Conservation (phyloP, 2,797 vertebrate species). For the Aythya fuligula region DNA sequence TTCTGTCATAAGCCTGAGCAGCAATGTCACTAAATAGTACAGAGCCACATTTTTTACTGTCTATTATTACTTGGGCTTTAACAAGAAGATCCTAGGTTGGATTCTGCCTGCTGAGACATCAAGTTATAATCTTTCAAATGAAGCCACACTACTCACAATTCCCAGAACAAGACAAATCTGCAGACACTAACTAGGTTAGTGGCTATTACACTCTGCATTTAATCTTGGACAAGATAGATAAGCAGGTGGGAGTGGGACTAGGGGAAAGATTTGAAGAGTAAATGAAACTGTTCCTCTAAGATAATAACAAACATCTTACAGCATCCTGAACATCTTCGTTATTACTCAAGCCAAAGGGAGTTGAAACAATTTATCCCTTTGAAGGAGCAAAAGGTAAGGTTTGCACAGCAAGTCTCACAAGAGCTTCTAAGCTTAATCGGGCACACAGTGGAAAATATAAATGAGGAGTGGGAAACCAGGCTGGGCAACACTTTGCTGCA, state of each 20-base stretch:
- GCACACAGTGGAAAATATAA: not conserved
- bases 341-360: not conserved
- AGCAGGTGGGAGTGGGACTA: not conserved
- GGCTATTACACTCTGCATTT: conserved; percentile 6
- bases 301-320: not conserved
- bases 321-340: not conserved
- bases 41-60: conserved; percentile 23
- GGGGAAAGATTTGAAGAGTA: not conserved
- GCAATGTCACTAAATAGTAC: conserved; percentile 7
- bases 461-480: not conserved
- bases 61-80: conserved; percentile 35
- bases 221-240: conserved; percentile 14
- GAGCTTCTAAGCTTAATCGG: not conserved
- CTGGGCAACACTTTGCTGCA: fast-evolving
- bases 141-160: conserved; percentile 52
- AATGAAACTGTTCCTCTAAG: not conserved
- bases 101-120: conserved; percentile 35
- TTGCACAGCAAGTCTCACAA: not conserved
- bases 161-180: conserved; percentile 23
- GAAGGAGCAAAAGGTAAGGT: not conserved
- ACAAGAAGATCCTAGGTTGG: conserved; percentile 12
- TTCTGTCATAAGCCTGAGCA: not conserved
- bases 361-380: not conserved
- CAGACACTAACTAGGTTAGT: conserved; percentile 39
- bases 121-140: conserved; percentile 26